Base-by-base conservation (phyloP, 2,888 invertebrate genomes). In the Cepaea hortensis region DNA sequence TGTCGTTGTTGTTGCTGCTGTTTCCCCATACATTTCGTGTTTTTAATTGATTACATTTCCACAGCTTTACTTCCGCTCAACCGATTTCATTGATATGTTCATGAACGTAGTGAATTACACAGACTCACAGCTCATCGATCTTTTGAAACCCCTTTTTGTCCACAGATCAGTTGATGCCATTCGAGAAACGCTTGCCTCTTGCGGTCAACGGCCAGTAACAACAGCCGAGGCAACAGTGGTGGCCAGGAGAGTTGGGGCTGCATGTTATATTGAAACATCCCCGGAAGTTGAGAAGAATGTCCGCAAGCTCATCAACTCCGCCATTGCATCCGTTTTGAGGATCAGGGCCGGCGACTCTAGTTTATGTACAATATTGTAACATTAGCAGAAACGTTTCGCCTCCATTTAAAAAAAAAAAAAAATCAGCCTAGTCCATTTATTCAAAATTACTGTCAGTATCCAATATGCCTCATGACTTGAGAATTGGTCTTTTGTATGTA, bases 241-340 rank as follows among this genome's bases (percentile, higher is more conserved):
- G 35, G 90, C 91, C 50, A 89, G 90, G 83, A 89, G 88, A 65
- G 85, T 92, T 11, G 92, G 91, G 23, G 91, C 91, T 11, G 89
- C 91, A 23, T 90, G 91, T 85, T 92, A 92, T 86, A 87, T 92
- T 18, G 92, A 92, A 85, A 90, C 91, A 76, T 92, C 92, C 9
- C 91, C 92, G 6, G 89, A 89, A 18, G 90, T 91, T 88, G 91
- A 92, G 88, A 92, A 91, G 84, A 89, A 90, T 70, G 86, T 92
- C 81, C 86, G 91, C 61, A 90, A 90, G 18, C 90, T 91, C 35
- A 90, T 92, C 86, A 91, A 92, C 87, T 89, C 90, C 75, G 92
- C 92, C 48, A 90, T 92, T 79, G 90, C 90, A 7, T 90, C 92
- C 0, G 91, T 92, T 18, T 89, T 92, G 68, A 88, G 86, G 68